Evolutionary conservation across 2,888 invertebrate species (phyloP).

Genomic region (Bedellia somnulentella): DNA sequence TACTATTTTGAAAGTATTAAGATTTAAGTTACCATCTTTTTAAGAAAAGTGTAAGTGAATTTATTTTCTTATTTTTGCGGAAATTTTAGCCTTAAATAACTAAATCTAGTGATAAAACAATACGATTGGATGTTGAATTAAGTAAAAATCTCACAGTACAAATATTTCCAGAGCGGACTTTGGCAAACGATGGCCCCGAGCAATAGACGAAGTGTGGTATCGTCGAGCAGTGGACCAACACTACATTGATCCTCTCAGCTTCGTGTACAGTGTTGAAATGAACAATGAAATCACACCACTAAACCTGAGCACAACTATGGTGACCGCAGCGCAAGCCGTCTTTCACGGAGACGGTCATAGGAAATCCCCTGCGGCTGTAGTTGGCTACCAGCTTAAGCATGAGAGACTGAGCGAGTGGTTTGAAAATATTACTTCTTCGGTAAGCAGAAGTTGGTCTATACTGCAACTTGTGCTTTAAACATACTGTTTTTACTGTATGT

Average conservation of each 20-base stretch:
- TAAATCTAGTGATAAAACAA: no score
- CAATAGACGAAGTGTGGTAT: slow-evolving; percentile 90
- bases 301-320: slow-evolving; percentile 68
- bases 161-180: slow-evolving; percentile 70
- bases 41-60: no score
- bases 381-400: slow-evolving; percentile 81
- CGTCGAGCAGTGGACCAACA: slow-evolving; percentile 85
- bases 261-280: slow-evolving; percentile 67
- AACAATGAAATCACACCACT: slow-evolving; percentile 41
- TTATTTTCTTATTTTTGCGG: no score
- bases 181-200: slow-evolving; percentile 71
- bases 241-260: slow-evolving; percentile 74
- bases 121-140: no score
- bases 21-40: no score
- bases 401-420: slow-evolving; percentile 75
- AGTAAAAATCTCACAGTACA: no score
- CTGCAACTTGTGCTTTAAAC: background rate
- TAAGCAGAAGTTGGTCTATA: slow-evolving; percentile 29
- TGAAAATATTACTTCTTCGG: slow-evolving; percentile 76
- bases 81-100: no score
- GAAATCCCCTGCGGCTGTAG: slow-evolving; percentile 68
- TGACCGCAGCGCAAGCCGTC: slow-evolving; percentile 86
- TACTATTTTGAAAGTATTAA: no score
- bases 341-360: slow-evolving; percentile 65
- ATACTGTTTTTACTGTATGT: background rate